Base-by-base conservation (phyloP, 2,888 invertebrate species). In the Drosophila monieri region DNA sequence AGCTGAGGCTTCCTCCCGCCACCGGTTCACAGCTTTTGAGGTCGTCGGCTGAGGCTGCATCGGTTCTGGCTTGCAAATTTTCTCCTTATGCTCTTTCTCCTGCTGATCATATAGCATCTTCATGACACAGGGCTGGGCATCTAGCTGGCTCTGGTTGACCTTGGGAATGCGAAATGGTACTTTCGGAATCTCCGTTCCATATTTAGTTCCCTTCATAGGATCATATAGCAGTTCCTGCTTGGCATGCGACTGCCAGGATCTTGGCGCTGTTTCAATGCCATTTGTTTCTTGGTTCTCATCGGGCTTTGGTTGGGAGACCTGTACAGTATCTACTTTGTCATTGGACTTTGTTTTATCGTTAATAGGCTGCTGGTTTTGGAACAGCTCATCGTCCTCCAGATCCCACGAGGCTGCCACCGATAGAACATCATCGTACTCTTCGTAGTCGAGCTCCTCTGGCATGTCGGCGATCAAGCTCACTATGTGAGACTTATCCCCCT, bases 401-500 rank as follows among this genome's bases (percentile, higher is more conserved):
- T 76, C 44, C 71, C 80, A 81, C 1, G 83, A 79, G 18, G 80
- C 64, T 0, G 52, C 43, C 18, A 83, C 66, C 4, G 83, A 80
- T 4, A 83, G 27, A 0, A 44, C 48, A 55, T 83, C 81, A 8
- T 52, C 59, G 21, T 78, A 67, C 0, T 68, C 74, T 6, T 80
- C 78, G 54, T 65, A 85, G 52, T 67, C 52, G 0, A 74, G 37
- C 10, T 10, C 57, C 30, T 53, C 51, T 12, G 3, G 0, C 32
- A 43, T 6, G 3, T 35, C 9, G 1, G 23, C n/a, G 2, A 67
- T 61, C 6, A 53, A 1, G 25, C 3, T 14, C 1, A 71, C 60
- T 12, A 84, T 48, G 0, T 70, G 60, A 0, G 74, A 56, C 25
- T 65, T 64, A 2, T 27, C 47, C 0, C 23, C 6, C 3, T 44